phyloP scores from a whole-genome alignment of 2,797 vertebrate genomes.

The Forpus xanthops region DNA sequence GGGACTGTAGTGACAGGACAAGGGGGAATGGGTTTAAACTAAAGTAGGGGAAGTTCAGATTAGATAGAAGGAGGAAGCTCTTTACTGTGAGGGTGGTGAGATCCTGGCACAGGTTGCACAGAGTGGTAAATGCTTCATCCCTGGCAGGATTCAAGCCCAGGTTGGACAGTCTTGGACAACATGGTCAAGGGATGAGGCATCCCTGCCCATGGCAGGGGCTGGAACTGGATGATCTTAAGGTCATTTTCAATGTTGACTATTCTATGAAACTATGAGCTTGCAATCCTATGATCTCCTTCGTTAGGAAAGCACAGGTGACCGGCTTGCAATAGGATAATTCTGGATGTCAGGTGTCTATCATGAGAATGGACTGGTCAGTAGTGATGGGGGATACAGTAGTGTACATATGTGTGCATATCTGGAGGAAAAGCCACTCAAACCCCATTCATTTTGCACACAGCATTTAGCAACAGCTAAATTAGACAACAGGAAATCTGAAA shows the following conservation, averaged over 20 bases:
- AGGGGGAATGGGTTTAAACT: neutral
- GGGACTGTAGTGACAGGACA: neutral
- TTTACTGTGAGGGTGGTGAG: neutral
- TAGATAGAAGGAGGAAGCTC: neutral
- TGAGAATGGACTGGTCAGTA: neutral
- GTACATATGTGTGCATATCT: neutral
- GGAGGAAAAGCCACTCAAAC: neutral
- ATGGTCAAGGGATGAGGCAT: neutral
- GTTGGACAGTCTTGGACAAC: neutral
- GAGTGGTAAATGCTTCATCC: neutral
- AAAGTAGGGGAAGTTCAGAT: neutral
- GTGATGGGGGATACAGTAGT: rapidly evolving
- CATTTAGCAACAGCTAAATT: neutral
- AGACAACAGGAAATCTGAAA: neutral
- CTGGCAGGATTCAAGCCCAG: neutral
- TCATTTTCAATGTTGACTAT: neutral
- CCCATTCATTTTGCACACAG: neutral
- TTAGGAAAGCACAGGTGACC: neutral
- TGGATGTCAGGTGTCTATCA: rapidly evolving
- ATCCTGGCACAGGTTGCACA: neutral
- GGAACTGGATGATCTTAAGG: neutral
- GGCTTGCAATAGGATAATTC: neutral
- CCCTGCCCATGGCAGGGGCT: neutral
- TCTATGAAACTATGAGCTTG: neutral
- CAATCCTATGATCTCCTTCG: neutral